Evolutionary conservation across 2,797 vertebrate species (phyloP).

Genomic region (Hydrophis major): DNA sequence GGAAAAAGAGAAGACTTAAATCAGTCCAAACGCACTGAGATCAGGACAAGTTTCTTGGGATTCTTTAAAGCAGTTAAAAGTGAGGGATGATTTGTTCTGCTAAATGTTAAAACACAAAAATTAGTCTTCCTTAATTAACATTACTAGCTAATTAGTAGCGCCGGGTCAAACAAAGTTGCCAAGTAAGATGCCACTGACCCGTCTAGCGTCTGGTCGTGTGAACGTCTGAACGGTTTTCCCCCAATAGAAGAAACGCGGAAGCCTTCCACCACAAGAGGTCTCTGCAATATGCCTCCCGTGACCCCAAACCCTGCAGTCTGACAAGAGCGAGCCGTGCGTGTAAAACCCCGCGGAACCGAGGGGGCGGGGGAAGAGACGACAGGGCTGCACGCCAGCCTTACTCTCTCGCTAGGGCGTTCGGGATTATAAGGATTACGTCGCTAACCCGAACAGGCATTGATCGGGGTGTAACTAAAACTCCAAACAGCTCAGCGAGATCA

Average conservation of each 20-base stretch:
- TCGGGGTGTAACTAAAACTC: neutral
- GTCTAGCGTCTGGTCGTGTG: neutral
- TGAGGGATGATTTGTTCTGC: neutral
- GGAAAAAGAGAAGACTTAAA: neutral
- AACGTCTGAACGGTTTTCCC: neutral
- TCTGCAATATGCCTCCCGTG: neutral
- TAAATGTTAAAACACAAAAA: neutral
- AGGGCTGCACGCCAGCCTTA: neutral
- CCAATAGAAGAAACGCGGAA: neutral
- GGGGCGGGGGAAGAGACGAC: too few relatives aligned
- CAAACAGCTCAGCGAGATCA: neutral
- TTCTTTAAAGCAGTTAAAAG: neutral
- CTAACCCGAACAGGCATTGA: neutral
- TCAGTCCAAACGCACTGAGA: neutral
- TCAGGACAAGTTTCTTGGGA: neutral
- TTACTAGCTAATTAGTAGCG: neutral
- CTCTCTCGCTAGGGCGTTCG: neutral
- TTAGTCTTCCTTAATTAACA: neutral
- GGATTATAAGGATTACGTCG: slow-evolving; percentile 16
- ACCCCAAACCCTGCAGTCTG: neutral
- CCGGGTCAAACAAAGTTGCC: neutral
- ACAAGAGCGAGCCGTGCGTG: slow-evolving; percentile 24
- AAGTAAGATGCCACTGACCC: neutral
- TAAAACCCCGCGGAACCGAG: neutral
- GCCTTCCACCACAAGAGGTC: slow-evolving; percentile 3